These are phyloP conservation scores for Taeniopygia guttata DNA, from an alignment of 2,797 vertebrate species.

Conservation along the genomic window DNA sequence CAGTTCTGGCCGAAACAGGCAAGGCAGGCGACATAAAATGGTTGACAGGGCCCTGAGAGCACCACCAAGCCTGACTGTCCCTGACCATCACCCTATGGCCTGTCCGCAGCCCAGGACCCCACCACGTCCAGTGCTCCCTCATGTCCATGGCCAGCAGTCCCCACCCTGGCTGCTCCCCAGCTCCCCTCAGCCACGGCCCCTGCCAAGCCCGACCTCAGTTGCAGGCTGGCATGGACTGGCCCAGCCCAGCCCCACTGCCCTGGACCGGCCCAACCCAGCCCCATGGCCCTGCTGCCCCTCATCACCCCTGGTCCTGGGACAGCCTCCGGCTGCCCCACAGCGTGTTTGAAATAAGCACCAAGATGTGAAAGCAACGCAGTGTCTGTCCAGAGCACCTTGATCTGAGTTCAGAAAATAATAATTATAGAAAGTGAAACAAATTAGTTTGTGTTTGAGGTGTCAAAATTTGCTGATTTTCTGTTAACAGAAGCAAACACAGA, in stretches of 20 bases:
- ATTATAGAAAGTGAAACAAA: neutral
- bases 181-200: neutral
- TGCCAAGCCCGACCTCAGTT: fast-evolving
- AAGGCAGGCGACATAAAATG: neutral
- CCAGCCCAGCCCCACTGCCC: too few relatives aligned
- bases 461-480: neutral
- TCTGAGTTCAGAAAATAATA: neutral
- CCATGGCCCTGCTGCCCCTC: neutral
- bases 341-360: neutral
- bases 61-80: neutral
- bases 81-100: neutral
- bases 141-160: fast-evolving
- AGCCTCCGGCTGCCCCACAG: fast-evolving
- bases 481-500: neutral
- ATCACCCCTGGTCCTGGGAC: too few relatives aligned
- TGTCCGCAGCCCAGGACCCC: fast-evolving
- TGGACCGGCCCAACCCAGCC: neutral
- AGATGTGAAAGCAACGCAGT: neutral
- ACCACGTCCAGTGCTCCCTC: neutral
- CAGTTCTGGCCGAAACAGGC: neutral
- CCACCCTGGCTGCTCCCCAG: neutral
- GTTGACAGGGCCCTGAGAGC: neutral
- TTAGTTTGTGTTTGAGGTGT: neutral
- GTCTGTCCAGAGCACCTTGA: neutral
- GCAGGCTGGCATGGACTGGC: fast-evolving